phyloP scores from a whole-genome alignment of 2,113 vertebrate genomes.

The Daboia siamensis region DNA sequence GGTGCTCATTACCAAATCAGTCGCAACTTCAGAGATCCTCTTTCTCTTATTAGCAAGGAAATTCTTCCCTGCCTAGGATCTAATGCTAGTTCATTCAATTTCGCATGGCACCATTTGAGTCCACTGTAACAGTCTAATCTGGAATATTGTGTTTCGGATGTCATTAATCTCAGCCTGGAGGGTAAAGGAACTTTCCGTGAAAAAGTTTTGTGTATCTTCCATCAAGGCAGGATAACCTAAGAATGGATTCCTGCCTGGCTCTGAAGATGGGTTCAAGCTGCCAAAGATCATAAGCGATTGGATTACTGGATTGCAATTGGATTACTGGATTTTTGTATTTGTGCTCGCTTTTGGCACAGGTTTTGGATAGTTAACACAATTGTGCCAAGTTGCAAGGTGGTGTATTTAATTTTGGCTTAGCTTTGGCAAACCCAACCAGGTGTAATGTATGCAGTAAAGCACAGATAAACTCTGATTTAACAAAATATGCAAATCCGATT shows the following conservation, averaged over 20 bases:
- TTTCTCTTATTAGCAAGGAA: not conserved
- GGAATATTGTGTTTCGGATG: not conserved
- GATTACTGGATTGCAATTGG: not conserved
- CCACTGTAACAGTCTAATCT: not conserved
- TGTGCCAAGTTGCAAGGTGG: not conserved
- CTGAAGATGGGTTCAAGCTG: not conserved
- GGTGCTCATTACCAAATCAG: not conserved
- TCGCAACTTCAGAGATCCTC: not conserved
- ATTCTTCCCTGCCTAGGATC: not conserved
- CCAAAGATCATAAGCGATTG: not conserved
- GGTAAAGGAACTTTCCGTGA: not conserved
- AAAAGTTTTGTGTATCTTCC: not conserved
- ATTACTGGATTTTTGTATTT: not conserved
- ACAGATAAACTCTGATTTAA: not conserved
- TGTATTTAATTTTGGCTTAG: not conserved
- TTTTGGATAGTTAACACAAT: not conserved
- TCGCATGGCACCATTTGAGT: not conserved
- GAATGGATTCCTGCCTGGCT: not conserved
- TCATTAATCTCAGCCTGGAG: not conserved
- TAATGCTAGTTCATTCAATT: not conserved
- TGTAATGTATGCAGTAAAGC: not conserved
- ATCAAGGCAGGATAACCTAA: not conserved
- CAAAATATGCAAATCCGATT: not conserved
- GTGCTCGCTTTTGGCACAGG: not conserved
- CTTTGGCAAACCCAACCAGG: not conserved